Conservation (phyloP, 2,113 vertebrate genomes). For the Oxyura jamaicensis region DNA sequence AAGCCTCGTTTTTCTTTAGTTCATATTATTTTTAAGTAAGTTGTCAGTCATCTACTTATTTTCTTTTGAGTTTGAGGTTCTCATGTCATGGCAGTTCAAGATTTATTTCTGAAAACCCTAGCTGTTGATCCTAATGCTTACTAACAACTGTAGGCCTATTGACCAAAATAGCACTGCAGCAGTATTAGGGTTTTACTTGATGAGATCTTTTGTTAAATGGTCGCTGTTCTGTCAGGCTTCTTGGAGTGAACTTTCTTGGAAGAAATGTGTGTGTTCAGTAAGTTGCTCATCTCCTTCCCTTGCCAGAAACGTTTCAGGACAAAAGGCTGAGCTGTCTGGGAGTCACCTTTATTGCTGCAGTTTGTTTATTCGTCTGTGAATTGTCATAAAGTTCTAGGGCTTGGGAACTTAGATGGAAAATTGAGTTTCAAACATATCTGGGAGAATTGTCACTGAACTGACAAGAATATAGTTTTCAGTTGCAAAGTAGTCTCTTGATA, state of each 20-base stretch:
- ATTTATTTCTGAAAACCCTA: constrained; percentile 5
- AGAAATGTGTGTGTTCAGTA: not conserved
- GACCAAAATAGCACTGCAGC: not conserved
- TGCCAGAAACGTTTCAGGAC: not conserved
- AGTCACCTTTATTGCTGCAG: not conserved
- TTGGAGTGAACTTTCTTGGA: constrained; percentile 3
- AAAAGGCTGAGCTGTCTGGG: not conserved
- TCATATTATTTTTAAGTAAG: not conserved
- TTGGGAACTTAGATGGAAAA: not conserved
- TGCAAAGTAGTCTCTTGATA: not conserved
- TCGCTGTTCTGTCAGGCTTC: not conserved
- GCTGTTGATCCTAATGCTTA: constrained; percentile 8
- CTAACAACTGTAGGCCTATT: not conserved
- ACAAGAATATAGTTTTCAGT: not conserved
- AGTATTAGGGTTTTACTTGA: not conserved
- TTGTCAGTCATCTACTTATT: not conserved
- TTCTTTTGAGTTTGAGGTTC: not conserved
- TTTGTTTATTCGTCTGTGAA: not conserved
- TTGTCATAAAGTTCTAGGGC: not conserved
- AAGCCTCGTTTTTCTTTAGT: not conserved
- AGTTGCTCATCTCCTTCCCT: not conserved
- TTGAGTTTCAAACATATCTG: not conserved
- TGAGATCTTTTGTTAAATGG: constrained; percentile 12
- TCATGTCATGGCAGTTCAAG: not conserved
- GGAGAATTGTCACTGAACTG: not conserved